A percentile compares a stretch with the other conserved stretches of the same genome.
phyloP scores from a whole-genome alignment of 2,113 vertebrate genomes.

The Oreochromis aureus region DNA sequence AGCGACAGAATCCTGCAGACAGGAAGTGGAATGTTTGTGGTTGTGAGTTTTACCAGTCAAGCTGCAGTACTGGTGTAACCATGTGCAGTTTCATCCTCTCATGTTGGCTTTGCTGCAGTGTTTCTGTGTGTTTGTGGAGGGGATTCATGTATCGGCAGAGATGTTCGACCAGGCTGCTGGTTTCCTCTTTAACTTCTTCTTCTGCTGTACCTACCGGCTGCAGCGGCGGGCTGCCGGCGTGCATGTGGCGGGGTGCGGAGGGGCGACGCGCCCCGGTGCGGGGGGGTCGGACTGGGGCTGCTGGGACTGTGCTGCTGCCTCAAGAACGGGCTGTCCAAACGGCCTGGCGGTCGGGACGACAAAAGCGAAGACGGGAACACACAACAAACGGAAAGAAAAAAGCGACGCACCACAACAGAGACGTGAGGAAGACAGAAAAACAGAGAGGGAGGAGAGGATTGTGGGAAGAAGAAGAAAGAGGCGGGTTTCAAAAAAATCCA shows the following conservation, averaged over 20 bases:
- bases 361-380: slow-evolving; percentile 32
- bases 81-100: not conserved
- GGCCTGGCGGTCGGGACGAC: slow-evolving; percentile 78
- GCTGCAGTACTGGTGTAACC: not conserved
- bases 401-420: slow-evolving; percentile 12
- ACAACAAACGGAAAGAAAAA: not conserved
- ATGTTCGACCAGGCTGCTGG: not conserved
- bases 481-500: not conserved
- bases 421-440: not conserved
- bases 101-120: not conserved
- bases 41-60: not conserved
- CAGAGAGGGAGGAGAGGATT: not conserved
- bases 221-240: slow-evolving; percentile 61
- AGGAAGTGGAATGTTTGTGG: not conserved
- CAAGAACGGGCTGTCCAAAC: slow-evolving; percentile 97
- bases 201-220: slow-evolving; percentile 71
- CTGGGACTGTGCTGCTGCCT: slow-evolving; percentile 89
- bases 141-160: not conserved
- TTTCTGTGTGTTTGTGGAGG: not conserved
- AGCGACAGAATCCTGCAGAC: not conserved
- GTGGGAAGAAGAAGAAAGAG: not conserved
- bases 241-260: slow-evolving; percentile 49
- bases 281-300: slow-evolving; percentile 80
- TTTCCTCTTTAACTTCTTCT: not conserved
- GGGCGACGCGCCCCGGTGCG: slow-evolving; percentile 77